Percentiles rank a stretch among this genome's conserved stretches.
phyloP scores from a whole-genome alignment of 1,140 invertebrate species.

The Caerostris darwini region DNA sequence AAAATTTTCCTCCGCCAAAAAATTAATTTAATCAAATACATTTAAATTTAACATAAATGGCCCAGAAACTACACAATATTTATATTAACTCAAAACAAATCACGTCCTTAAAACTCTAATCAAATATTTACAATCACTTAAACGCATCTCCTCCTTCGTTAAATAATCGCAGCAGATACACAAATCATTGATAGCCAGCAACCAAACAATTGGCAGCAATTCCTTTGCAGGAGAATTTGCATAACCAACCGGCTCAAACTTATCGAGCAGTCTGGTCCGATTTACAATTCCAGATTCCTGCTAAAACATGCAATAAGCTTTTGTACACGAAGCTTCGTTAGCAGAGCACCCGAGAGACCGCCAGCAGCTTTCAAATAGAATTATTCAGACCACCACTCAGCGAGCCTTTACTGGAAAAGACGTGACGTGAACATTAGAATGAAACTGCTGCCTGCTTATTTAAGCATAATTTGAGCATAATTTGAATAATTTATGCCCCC shows the following conservation, averaged over 20 bases:
- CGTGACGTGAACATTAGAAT: slow-evolving; percentile 42
- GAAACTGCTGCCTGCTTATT: slow-evolving; percentile 21
- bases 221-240: not conserved
- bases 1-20: too few species aligned
- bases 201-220: too few species aligned
- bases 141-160: too few species aligned
- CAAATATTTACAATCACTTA: too few species aligned
- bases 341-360: not conserved
- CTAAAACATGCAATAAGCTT: slow-evolving; percentile 17
- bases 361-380: slow-evolving; percentile 22
- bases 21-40: too few species aligned
- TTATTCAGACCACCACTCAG: slow-evolving; percentile 32
- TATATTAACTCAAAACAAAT: too few species aligned
- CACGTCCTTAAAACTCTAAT: too few species aligned
- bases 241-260: not conserved
- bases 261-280: not conserved
- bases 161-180: too few species aligned
- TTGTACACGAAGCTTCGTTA: not conserved
- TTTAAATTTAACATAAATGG: too few species aligned
- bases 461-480: slow-evolving; percentile 44
- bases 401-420: not conserved
- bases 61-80: too few species aligned
- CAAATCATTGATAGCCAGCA: too few species aligned
- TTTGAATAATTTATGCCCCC: slow-evolving; percentile 45
- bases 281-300: not conserved